Evolutionary conservation across 2,113 vertebrate species (phyloP).

Genomic region (Dromiciops gliroides): DNA sequence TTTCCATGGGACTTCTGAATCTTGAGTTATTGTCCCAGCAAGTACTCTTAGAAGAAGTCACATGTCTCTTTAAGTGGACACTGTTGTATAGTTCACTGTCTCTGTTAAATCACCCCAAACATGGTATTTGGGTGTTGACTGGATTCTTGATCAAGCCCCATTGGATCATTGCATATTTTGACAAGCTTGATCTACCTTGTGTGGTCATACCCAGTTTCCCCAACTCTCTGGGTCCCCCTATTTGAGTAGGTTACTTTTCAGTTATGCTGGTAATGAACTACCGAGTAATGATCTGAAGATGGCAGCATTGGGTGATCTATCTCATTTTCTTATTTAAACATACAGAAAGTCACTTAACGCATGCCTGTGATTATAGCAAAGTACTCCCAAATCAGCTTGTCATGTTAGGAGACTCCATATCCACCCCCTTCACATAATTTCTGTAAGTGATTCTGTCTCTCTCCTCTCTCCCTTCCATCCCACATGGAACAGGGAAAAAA

Average conservation of each 20-base stretch:
- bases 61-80: constrained; percentile 10
- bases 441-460: constrained; percentile 64
- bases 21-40: not conserved
- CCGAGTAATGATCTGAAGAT: constrained; percentile 80
- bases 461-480: not conserved
- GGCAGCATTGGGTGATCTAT: constrained; percentile 87
- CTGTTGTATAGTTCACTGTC: not conserved
- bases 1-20: not conserved
- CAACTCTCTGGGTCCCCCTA: not conserved
- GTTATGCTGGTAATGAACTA: constrained; percentile 17
- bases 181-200: not conserved
- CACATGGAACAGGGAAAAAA: constrained; percentile 1
- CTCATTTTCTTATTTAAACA: constrained; percentile 37
- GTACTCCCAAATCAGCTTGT: constrained; percentile 68
- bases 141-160: not conserved
- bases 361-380: constrained; percentile 10
- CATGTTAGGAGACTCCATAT: constrained; percentile 69
- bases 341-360: not conserved
- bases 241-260: accelerated
- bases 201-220: not conserved
- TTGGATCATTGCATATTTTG: not conserved
- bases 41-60: not conserved
- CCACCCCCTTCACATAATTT: constrained; percentile 43
- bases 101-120: not conserved
- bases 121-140: not conserved